A percentile compares a stretch with the other conserved stretches of the same genome.
Evolutionary conservation across 2,113 vertebrate genomes (phyloP).

Genomic region (Aptenodytes patagonicus): DNA sequence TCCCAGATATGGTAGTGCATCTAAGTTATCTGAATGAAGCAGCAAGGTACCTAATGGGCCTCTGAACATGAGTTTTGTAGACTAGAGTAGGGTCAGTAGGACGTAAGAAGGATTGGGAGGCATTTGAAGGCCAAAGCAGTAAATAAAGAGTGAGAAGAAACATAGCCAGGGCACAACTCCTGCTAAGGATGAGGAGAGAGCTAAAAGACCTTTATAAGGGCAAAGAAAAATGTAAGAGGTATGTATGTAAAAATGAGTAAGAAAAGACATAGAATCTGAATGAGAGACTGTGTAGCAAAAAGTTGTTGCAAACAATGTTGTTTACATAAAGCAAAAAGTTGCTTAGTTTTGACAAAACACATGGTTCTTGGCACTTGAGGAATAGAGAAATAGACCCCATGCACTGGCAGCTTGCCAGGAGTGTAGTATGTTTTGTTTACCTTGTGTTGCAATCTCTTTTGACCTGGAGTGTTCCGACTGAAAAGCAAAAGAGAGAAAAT

Average conservation of each 20-base stretch:
- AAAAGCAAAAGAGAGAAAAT: not conserved
- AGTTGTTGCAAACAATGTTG: not conserved
- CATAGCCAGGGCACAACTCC: not conserved
- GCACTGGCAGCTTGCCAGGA: not conserved
- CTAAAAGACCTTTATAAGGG: not conserved
- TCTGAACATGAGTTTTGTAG: not conserved
- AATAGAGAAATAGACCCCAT: not conserved
- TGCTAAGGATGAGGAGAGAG: not conserved
- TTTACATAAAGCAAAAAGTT: not conserved
- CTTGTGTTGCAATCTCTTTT: not conserved
- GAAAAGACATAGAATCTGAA: not conserved
- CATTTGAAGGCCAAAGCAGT: not conserved
- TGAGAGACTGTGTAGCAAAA: not conserved
- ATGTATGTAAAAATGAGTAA: not conserved
- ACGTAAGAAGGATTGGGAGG: not conserved
- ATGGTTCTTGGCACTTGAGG: not conserved
- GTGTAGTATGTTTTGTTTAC: not conserved
- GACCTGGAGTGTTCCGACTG: not conserved
- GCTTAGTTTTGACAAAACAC: not conserved
- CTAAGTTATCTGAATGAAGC: not conserved
- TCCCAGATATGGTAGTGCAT: not conserved
- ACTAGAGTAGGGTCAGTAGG: not conserved
- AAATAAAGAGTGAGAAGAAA: not conserved
- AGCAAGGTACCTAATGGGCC: not conserved
- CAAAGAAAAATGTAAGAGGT: not conserved